Evolutionary conservation across 2,888 invertebrate species (phyloP).

Genomic region (Buathra laborator): DNA sequence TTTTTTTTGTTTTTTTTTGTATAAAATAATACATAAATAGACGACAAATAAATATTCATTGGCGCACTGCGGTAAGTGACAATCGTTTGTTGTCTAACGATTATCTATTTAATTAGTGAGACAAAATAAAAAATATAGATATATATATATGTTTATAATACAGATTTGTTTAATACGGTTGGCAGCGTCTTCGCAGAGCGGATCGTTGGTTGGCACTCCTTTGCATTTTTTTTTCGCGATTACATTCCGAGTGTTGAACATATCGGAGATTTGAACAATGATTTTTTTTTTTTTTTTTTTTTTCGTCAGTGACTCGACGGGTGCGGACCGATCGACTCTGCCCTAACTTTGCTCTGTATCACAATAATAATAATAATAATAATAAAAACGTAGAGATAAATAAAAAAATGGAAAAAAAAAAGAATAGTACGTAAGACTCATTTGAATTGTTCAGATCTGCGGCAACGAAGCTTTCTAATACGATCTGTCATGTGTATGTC

Average conservation of each 20-base stretch:
- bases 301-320: neutral
- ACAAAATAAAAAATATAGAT: conserved; percentile 40
- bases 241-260: conserved; percentile 29
- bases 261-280: neutral
- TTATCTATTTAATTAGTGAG: conserved; percentile 49
- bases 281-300: conserved; percentile 12
- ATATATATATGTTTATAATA: conserved; percentile 41
- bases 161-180: conserved; percentile 51
- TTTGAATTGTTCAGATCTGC: conserved; percentile 61
- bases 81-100: conserved; percentile 46
- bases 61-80: conserved; percentile 52
- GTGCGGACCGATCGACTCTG: conserved; percentile 36
- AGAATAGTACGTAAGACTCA: conserved; percentile 44
- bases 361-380: conserved; percentile 38
- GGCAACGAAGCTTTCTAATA: conserved; percentile 62
- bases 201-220: conserved; percentile 4
- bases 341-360: conserved; percentile 38
- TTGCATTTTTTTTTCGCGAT: neutral
- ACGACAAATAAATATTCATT: conserved; percentile 57
- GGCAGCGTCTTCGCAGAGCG: conserved; percentile 55
- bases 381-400: conserved; percentile 15
- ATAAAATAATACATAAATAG: conserved; percentile 67
- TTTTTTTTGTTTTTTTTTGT: conserved; percentile 56
- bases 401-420: conserved; percentile 42
- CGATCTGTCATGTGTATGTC: conserved; percentile 65